Base-by-base conservation (phyloP, 2,797 vertebrate genomes). In the Poeciliopsis infans region DNA sequence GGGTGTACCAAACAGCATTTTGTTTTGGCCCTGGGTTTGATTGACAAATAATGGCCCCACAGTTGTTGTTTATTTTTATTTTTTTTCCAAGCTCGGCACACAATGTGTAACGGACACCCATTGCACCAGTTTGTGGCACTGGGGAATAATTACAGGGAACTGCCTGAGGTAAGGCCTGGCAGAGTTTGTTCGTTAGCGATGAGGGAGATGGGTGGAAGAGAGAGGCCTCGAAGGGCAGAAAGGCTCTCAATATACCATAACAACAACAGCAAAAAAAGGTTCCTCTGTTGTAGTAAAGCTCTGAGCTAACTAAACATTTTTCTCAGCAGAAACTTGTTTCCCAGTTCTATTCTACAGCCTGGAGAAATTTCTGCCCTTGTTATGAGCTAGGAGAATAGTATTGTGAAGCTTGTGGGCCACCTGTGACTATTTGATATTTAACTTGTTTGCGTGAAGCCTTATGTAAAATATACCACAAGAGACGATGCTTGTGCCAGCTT, bases 1-100 rank as follows among this genome's bases (percentile, higher is more conserved):
- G 89, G 85, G 87, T 91, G 85, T 89, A 92, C 83, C 86, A 90
- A 88, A 91, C 93, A 93, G 87, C 89, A 84, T 94, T 96, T 92
- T 93, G 93, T 94, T 93, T 93, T 93, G 88, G 93, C 89, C 88
- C 86, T 90, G 86, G 87, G 88, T 96, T 95, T 95, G 95, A 96
- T 95, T 96, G 95, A 96, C 95, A 95, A 95, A 95, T 95, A 96
- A 95, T 94, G 93, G 94, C 93, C 95, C 92, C 83, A 90, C 87
- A 92, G 92, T 94, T 93, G 92, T 93, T 94, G 89, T 92, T 94
- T 95, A 28, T 28, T 57, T 28, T 13, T 43, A 93, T 92, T 4
- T 28, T 55, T 61, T 69, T 93, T 93, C 88, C 86, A 77, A 87
- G 89, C 88, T 86, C 64, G 76, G 88, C 94, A 92, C 92, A 90